Percentiles rank a stretch among this genome's conserved stretches.
Evolutionary conservation across 1,140 invertebrate species (phyloP).

Genomic region (Caerostris extrusa): DNA sequence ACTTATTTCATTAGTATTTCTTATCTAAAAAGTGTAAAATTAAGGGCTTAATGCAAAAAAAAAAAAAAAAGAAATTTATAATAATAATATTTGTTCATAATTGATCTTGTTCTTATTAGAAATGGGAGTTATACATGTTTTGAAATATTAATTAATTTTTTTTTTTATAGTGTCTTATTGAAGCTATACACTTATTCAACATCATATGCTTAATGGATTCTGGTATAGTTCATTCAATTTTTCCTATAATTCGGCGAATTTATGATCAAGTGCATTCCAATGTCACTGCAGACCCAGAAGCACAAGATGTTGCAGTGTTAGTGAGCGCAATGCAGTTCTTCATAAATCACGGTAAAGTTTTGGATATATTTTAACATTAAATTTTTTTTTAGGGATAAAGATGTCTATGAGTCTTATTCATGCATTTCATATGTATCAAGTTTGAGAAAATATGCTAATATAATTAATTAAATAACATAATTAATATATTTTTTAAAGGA

Average conservation of each 20-base stretch:
- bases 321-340: constrained; percentile 69
- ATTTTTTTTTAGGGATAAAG: neutral
- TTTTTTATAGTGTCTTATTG: constrained; percentile 66
- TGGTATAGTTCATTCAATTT: constrained; percentile 67
- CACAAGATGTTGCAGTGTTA: constrained; percentile 71
- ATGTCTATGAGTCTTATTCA: no score
- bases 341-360: constrained; percentile 73
- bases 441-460: no score
- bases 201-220: constrained; percentile 70
- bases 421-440: no score
- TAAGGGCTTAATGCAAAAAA: no score
- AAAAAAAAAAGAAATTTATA: no score
- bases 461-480: no score
- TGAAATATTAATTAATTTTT: neutral
- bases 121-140: neutral
- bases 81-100: no score
- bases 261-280: constrained; percentile 62
- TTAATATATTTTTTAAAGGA: no score
- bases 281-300: constrained; percentile 25
- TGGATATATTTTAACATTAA: neutral
- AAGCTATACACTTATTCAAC: constrained; percentile 71
- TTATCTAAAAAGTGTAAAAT: no score
- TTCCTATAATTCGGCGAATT: constrained; percentile 55
- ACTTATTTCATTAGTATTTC: no score
- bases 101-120: no score